Base-by-base conservation (phyloP, 2,113 vertebrate genomes). In the Scytalopus superciliaris region DNA sequence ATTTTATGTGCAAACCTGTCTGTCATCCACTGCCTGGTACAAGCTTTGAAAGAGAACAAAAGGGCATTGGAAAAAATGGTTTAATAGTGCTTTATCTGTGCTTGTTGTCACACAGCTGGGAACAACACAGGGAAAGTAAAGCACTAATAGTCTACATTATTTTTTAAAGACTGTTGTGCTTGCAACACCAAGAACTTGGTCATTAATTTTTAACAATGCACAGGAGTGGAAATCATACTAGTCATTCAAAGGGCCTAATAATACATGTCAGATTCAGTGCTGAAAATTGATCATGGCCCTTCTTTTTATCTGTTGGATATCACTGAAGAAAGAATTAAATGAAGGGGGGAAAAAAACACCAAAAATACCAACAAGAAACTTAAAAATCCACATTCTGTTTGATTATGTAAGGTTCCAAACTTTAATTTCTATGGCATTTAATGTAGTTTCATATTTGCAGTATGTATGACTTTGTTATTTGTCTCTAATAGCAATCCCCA, bases 171-270 rank as follows among this genome's bases (percentile, higher is more conserved):
- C 31, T 63, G 4, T 63, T 85, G 16, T 67, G n/a, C 19, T 63
- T 67, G 39, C 57, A 57, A 84, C 50, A 83, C 31, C 44, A 70
- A 83, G n/a, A 85, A 40, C 35, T 69, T 1, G 2, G 21, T 79
- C 23, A 64, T 91, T 86, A 53, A 55, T 94, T 95, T 93, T 90
- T 95, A 64, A 77, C 17, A 18, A 35, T 31, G 8, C n/a, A 55
- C 33, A 69, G 50, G 35, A 74, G 3, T 76, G 45, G 18, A 57
- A 94, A 64, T 66, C 37, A 7, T 22, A 23, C 8, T 12, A 27
- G 45, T 39, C 0, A 5, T 75, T 84, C 30, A 87, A 67, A 82
- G 14, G 7, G 5, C 7, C 15, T 52, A 42, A 53, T 45, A 60
- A 73, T 14, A 16, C 19, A 67, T 0, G 0, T 31, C 42, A 59